Conservation (phyloP, 2,113 vertebrate genomes). For the Hippotragus niger region DNA sequence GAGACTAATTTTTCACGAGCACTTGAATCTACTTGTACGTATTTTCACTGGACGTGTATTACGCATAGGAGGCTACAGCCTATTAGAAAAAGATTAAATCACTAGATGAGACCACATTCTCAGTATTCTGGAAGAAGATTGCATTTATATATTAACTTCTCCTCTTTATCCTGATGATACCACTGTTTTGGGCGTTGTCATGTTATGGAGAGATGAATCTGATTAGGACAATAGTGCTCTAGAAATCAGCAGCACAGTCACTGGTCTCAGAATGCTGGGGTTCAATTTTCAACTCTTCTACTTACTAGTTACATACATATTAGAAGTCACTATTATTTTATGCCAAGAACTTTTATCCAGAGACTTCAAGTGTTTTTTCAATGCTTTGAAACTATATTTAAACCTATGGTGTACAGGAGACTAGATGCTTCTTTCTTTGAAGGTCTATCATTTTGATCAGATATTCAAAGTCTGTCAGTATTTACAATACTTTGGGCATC, state of each 20-base stretch:
- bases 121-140: neutral
- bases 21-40: neutral
- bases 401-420: neutral
- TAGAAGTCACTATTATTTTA: neutral
- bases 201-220: neutral
- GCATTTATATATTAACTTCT: neutral
- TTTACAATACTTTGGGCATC: neutral
- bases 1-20: neutral
- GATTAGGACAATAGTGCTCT: neutral
- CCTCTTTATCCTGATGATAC: neutral
- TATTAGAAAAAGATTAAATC: neutral
- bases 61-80: neutral
- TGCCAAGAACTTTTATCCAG: neutral
- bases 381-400: neutral
- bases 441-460: neutral
- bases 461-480: neutral
- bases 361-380: neutral
- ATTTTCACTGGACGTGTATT: neutral
- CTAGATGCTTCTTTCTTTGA: neutral
- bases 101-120: neutral
- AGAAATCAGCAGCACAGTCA: neutral
- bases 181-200: neutral
- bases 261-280: neutral
- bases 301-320: neutral
- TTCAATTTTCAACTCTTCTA: neutral